phyloP scores from a whole-genome alignment of 2,888 invertebrate genomes.

The Deilephila elpenor region DNA sequence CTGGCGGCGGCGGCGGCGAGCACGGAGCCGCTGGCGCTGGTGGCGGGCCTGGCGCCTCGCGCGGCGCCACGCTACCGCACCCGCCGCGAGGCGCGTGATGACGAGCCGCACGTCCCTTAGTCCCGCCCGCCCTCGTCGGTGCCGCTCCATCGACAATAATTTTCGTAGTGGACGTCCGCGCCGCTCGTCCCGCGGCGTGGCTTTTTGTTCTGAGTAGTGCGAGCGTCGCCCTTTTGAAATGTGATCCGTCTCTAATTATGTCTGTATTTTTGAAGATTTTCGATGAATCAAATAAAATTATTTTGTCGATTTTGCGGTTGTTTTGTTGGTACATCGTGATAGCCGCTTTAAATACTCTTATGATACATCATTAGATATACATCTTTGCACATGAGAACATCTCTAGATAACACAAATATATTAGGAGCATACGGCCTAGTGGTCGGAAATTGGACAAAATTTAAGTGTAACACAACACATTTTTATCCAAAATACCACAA shows the following conservation, averaged over 20 bases:
- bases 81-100: conserved; percentile 45
- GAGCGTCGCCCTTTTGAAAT: conserved; percentile 56
- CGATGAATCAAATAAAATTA: conserved; percentile 56
- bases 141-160: conserved; percentile 70
- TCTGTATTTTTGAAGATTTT: conserved; percentile 71
- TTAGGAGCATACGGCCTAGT: no score
- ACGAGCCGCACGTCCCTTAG: conserved; percentile 33
- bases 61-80: conserved; percentile 42
- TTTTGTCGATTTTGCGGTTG: conserved; percentile 45
- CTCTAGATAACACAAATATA: no score
- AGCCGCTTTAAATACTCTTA: background rate
- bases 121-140: conserved; percentile 32
- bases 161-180: conserved; percentile 56
- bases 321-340: conserved; percentile 25
- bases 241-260: conserved; percentile 62
- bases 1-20: conserved; percentile 62
- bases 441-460: no score
- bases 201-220: conserved; percentile 45
- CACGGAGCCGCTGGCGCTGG: conserved; percentile 47
- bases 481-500: no score
- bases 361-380: no score
- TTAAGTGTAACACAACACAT: no score
- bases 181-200: conserved; percentile 29
- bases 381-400: no score
- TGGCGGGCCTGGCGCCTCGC: conserved; percentile 35